Evolutionary conservation across 2,888 invertebrate species (phyloP).

Genomic region (Dryobota labecula): DNA sequence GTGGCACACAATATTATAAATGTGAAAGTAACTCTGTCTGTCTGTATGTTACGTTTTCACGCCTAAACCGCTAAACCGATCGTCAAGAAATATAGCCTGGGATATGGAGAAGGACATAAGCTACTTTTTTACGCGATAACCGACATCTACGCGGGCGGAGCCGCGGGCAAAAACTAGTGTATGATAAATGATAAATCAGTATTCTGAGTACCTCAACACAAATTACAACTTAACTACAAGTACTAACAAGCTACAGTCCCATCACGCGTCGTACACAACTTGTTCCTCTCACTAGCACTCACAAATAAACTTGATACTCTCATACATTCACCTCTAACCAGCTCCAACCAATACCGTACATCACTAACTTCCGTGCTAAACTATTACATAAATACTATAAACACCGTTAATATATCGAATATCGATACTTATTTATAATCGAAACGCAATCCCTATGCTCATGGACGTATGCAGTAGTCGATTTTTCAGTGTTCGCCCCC

Average conservation of each 20-base stretch:
- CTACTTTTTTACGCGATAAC: no score
- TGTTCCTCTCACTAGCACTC: conserved; percentile 51
- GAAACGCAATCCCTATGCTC: conserved; percentile 65
- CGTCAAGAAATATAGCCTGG: no score
- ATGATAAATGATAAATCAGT: conserved; percentile 19
- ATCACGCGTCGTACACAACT: conserved; percentile 41
- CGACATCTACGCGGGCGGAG: no score
- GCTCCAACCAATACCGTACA: conserved; percentile 50
- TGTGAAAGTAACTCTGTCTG: no score
- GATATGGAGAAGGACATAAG: no score
- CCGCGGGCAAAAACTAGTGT: no score
- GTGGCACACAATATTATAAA: no score
- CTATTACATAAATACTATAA: conserved; percentile 58
- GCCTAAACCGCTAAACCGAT: no score
- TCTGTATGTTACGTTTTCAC: no score
- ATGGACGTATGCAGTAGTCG: conserved; percentile 65
- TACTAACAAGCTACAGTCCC: conserved; percentile 32
- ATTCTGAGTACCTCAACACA: conserved; percentile 25
- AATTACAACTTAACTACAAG: conserved; percentile 25
- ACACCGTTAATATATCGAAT: conserved; percentile 63
- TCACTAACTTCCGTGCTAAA: conserved; percentile 53
- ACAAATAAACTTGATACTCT: conserved; percentile 44
- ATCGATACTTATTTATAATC: conserved; percentile 58
- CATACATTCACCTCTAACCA: conserved; percentile 44
- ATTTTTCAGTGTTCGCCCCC: conserved; percentile 73